phyloP scores from a whole-genome alignment of 2,888 invertebrate genomes.

The Caenorhabditis sp. region DNA sequence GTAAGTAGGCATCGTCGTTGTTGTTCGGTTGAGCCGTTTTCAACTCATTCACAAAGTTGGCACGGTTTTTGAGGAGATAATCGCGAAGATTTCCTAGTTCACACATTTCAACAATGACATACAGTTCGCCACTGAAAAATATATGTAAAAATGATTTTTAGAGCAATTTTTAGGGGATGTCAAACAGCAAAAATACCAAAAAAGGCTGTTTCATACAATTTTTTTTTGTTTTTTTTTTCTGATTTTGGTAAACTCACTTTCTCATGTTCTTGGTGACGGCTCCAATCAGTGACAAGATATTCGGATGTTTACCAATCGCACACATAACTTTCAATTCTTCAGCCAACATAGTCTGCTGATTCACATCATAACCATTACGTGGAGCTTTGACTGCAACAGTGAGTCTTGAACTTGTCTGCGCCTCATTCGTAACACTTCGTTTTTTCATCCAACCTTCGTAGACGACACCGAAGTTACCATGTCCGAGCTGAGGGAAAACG shows the following conservation, averaged over 20 bases:
- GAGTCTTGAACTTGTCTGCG: constrained; percentile 25
- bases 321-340: constrained; percentile 56
- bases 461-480: constrained; percentile 51
- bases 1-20: not conserved
- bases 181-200: not conserved
- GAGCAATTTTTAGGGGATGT: too few species aligned
- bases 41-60: constrained; percentile 35
- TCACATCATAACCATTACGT: constrained; percentile 23
- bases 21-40: not conserved
- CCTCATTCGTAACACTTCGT: constrained; percentile 28
- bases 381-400: constrained; percentile 50
- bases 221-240: too few species aligned
- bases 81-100: constrained; percentile 41
- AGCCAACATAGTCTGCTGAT: constrained; percentile 41
- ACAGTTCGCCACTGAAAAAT: constrained; percentile 49
- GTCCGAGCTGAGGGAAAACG: constrained; percentile 33
- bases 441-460: constrained; percentile 36
- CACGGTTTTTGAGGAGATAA: constrained; percentile 22
- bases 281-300: constrained; percentile 52
- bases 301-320: constrained; percentile 52
- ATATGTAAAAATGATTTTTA: not conserved
- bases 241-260: constrained; percentile 24
- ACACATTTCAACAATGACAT: constrained; percentile 45
- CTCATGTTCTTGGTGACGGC: constrained; percentile 49
- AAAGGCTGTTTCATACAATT: too few species aligned